Base-by-base conservation (phyloP, 1,140 invertebrate species). In the Hylyphantes graminicola region DNA sequence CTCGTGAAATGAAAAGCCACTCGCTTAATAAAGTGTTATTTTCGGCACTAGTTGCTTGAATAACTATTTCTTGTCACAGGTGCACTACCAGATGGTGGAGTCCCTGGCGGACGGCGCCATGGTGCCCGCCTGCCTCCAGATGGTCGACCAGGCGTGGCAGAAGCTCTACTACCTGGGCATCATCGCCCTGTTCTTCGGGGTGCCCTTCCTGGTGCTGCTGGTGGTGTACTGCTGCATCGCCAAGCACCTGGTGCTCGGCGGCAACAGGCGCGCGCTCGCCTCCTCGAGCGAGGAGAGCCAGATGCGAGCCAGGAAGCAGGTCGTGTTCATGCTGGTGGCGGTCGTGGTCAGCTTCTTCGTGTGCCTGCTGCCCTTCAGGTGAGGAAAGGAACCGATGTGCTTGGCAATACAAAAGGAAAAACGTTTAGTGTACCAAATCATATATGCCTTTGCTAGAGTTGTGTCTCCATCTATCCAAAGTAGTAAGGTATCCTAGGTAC, bases 261-360 rank as follows among this genome's bases (percentile, higher is more conserved):
- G 72, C 11, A 35, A 35, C 35, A 54, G 72, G 21, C 94, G 96
- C 5, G 11, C 63, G 54, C 75, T 81, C 8, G 73, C 77, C 12
- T 85, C 72, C 1, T 70, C 80, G 9, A 77, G 59, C 61, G 85
- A 87, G 63, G 65, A 85, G 53, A 72, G 21, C 15, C 86, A 77
- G 79, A 88, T 88, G 85, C 65, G 88, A 50, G 86, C 88, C 4
- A 78, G 90, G 9, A 83, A 87, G 17, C 92, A 93, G 88, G 92
- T 93, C n/a, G 94, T 97, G 10, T 88, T 95, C 21, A 97, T 97
- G 95, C 90, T 98, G 12, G 95, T 94, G 7, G 94, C 95, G 2
- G 96, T 98, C 0, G 95, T 98, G 0, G 88, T 94, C n/a, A 94
- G 94, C 12, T 98, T 97, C 89, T 98, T 97, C 89, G 90, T 97